These are phyloP conservation scores for Clarias batrachus DNA, from an alignment of 2,113 vertebrate genomes.

Conservation along the genomic window DNA sequence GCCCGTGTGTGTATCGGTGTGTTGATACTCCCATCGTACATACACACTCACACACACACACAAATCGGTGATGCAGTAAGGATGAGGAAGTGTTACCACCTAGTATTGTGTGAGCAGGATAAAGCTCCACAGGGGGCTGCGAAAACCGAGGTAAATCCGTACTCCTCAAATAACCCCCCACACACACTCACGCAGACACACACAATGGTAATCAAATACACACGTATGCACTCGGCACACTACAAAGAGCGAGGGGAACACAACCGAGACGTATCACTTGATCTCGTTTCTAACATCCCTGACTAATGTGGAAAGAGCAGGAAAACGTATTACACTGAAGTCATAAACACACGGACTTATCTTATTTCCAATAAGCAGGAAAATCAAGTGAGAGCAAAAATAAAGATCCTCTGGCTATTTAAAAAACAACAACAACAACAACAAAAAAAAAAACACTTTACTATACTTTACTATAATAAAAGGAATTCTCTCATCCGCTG, in stretches of 20 bases:
- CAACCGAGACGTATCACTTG: not conserved
- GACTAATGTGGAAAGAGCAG: not conserved
- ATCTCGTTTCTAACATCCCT: constrained; percentile 16
- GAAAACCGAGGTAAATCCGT: constrained; percentile 33
- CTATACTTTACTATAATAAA: constrained; percentile 4
- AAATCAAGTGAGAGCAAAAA: constrained; percentile 9
- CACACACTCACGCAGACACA: constrained; percentile 43
- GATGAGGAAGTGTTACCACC: constrained; percentile 55
- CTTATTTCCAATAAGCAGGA: constrained; percentile 2
- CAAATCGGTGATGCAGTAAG: constrained; percentile 50
- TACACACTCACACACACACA: constrained; percentile 21
- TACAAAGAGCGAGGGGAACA: not conserved
- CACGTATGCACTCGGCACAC: constrained; percentile 31
- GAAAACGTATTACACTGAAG: not conserved
- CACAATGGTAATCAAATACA: constrained; percentile 25
- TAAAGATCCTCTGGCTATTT: not conserved
- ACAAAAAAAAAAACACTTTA: not conserved
- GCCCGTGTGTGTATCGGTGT: constrained; percentile 36
- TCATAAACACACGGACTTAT: not conserved
- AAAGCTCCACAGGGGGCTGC: constrained; percentile 52
- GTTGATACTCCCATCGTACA: constrained; percentile 42
- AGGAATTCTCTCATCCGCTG: not conserved
- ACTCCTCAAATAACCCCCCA: constrained; percentile 43
- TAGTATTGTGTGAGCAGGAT: constrained; percentile 61
- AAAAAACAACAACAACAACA: not conserved